These are phyloP conservation scores for Thecocarcelia acutangulata DNA, from an alignment of 2,888 invertebrate genomes.

Conservation along the genomic window DNA sequence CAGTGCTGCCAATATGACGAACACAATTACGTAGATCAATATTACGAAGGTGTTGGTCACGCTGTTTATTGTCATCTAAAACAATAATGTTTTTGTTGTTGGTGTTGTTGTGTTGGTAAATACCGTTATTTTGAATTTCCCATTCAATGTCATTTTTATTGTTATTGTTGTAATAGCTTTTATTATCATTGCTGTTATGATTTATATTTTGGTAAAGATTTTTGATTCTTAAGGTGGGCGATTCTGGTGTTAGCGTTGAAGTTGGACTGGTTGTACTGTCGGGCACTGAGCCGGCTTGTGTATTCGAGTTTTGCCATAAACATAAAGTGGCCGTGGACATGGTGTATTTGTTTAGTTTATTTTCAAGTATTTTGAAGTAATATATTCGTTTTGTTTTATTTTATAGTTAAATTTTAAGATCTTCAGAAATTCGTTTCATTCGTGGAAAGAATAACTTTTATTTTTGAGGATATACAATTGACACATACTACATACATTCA, in stretches of 20 bases:
- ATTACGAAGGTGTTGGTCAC: constrained; percentile 11
- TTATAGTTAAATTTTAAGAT: not conserved
- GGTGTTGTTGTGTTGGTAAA: not conserved
- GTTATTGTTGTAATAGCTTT: constrained; percentile 13
- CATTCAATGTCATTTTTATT: constrained; percentile 65
- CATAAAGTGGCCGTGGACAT: constrained; percentile 69
- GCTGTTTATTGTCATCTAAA: constrained; percentile 42
- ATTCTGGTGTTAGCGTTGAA: constrained; percentile 18
- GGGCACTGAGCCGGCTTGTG: constrained; percentile 33
- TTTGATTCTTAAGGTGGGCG: not conserved
- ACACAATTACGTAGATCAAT: constrained; percentile 17
- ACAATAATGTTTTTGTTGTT: constrained; percentile 44
- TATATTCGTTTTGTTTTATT: not conserved
- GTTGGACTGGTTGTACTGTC: constrained; percentile 65
- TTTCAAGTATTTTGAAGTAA: not conserved
- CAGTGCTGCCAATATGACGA: constrained; percentile 23
- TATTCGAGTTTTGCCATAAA: constrained; percentile 64
- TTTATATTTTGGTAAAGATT: constrained; percentile 28
- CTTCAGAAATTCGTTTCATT: too few species aligned
- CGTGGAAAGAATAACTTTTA: too few species aligned
- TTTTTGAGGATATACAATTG: too few species aligned
- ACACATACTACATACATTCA: too few species aligned
- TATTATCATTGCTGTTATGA: constrained; percentile 11
- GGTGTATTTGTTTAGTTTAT: not conserved
- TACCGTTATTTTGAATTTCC: constrained; percentile 70